These are phyloP conservation scores for Spodoptera picta DNA, from an alignment of 2,888 invertebrate species.

Conservation along the genomic window DNA sequence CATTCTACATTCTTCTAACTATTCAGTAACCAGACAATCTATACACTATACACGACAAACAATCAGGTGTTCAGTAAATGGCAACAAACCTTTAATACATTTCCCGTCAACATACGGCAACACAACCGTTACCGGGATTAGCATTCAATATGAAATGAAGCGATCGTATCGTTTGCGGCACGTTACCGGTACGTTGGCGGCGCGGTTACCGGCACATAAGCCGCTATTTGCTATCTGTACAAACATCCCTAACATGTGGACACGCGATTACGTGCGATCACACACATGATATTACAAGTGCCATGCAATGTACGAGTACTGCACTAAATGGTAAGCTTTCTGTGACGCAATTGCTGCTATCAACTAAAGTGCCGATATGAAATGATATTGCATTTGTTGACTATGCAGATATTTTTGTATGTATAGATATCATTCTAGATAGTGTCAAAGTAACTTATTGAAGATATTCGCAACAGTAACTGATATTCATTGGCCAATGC, in stretches of 20 bases:
- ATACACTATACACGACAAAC: too few species aligned
- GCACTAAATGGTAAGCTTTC: conserved; percentile 10
- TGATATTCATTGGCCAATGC: neutral
- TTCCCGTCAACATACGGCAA: neutral
- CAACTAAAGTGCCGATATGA: neutral
- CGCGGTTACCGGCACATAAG: conserved; percentile 10
- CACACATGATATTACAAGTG: neutral
- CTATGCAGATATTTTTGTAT: neutral
- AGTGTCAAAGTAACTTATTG: neutral
- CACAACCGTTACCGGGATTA: neutral
- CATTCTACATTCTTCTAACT: too few species aligned
- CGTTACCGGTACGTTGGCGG: conserved; percentile 21
- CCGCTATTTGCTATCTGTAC: conserved; percentile 30
- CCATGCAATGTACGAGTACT: too few species aligned
- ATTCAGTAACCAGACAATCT: too few species aligned
- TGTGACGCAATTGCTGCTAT: conserved; percentile 6
- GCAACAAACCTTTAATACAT: neutral
- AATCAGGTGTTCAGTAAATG: neutral
- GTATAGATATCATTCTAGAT: neutral
- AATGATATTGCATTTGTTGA: neutral
- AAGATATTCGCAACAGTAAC: neutral
- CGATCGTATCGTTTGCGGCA: conserved; percentile 20
- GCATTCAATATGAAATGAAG: conserved; percentile 30
- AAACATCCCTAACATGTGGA: conserved; percentile 33
- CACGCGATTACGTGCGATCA: conserved; percentile 42